These are phyloP conservation scores for Cotesia glomerata DNA, from an alignment of 1,140 invertebrate genomes.

Conservation along the genomic window DNA sequence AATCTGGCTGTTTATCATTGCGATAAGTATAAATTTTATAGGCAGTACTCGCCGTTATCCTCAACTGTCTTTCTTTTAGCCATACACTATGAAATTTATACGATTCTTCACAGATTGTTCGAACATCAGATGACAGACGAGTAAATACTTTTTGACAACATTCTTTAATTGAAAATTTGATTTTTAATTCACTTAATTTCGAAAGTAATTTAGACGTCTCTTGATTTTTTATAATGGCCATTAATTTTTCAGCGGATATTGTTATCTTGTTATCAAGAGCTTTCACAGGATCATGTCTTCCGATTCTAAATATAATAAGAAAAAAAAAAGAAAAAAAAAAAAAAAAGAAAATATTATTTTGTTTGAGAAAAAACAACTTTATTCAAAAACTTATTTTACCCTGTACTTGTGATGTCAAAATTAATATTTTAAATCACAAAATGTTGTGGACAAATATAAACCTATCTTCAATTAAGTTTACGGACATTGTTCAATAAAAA, in stretches of 20 bases:
- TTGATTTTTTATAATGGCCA: not conserved
- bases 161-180: not conserved
- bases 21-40: slow-evolving; percentile 1
- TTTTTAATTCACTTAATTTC: not conserved
- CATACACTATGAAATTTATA: not conserved
- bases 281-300: not conserved
- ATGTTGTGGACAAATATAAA: no score
- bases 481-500: no score
- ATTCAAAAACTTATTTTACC: no score
- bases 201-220: not conserved
- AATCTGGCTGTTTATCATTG: slow-evolving; percentile 5
- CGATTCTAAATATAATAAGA: not conserved
- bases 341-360: no score
- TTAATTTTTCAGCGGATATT: not conserved
- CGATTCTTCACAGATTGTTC: not conserved
- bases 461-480: no score
- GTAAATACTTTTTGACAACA: not conserved
- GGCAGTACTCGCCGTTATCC: not conserved
- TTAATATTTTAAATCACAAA: no score
- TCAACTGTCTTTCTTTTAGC: not conserved
- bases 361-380: no score
- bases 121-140: not conserved
- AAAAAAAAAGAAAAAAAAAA: not conserved
- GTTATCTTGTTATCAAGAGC: not conserved
- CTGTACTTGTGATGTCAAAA: no score